These are phyloP conservation scores for Drosophila monieri DNA, from an alignment of 2,888 invertebrate genomes.

Conservation along the genomic window DNA sequence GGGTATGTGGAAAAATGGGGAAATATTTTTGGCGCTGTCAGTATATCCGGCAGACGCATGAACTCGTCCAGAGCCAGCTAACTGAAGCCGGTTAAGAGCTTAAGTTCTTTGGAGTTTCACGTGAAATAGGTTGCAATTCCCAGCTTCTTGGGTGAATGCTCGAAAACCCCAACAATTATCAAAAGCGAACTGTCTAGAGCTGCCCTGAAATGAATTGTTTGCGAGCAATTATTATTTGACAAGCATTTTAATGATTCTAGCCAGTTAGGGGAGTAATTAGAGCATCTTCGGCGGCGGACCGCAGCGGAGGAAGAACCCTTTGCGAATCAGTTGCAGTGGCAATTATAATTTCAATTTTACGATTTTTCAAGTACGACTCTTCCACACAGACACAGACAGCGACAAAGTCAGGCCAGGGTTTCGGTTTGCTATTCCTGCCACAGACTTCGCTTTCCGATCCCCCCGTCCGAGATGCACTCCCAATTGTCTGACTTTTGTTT, in stretches of 20 bases:
- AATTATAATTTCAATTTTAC: slow-evolving; percentile 79
- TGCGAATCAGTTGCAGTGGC: slow-evolving; percentile 74
- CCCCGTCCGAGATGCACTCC: not conserved
- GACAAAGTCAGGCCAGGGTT: slow-evolving; percentile 9
- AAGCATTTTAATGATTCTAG: slow-evolving; percentile 65
- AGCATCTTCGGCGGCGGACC: slow-evolving; percentile 52
- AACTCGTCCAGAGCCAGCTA: slow-evolving; percentile 15
- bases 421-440: slow-evolving; percentile 26
- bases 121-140: not conserved
- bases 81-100: slow-evolving; percentile 19
- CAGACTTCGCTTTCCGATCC: not conserved
- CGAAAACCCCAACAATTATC: slow-evolving; percentile 10
- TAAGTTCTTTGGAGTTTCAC: not conserved
- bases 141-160: not conserved
- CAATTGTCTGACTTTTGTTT: slow-evolving; percentile 50
- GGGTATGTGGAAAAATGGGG: slow-evolving; percentile 52
- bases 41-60: slow-evolving; percentile 70
- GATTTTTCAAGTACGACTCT: slow-evolving; percentile 66
- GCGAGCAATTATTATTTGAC: slow-evolving; percentile 73
- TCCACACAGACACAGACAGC: slow-evolving; percentile 24
- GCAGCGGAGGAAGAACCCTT: slow-evolving; percentile 12
- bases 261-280: slow-evolving; percentile 72
- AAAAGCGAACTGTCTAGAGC: slow-evolving; percentile 15
- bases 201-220: slow-evolving; percentile 37
- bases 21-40: slow-evolving; percentile 67